Evolutionary conservation across 2,888 invertebrate genomes (phyloP), one percentile per base, ranked within the genome.

Genomic region (Rhamphomyia laevipes): DNA sequence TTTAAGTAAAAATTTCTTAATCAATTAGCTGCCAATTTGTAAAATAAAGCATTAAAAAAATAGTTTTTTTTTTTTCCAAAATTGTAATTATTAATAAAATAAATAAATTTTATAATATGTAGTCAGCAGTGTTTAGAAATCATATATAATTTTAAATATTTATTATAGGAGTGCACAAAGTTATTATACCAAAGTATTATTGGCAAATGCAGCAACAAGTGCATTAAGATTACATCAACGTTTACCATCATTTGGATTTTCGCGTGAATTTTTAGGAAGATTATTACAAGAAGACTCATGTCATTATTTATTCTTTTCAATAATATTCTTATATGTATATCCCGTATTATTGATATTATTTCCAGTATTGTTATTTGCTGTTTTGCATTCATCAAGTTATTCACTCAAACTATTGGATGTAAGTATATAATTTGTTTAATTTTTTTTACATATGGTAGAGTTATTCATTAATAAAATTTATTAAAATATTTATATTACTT

Each of bases 201-300:
- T 96, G 56, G 87, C 88, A 47, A 92, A 89, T 74, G 95, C 94
- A 13, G 96, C 96, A 6, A 91, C 91, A 5, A 95, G 92, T 60
- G 95, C 96, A 1, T 76, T 99, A 46, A 78, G 99, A 50, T 76
- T 99, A 57, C 96, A 97, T 72, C 96, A 99, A 70, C 78, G 97
- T 53, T 74, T 97, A 58, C 93, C 94, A 17, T 75, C 81, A 54
- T 85, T 94, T 59, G 77, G 84, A 50, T 74, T 96, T 49, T 86
- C 81, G 31, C 75, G 87, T 53, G 86, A 89, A 67, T 97, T 94
- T 71, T 71, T 96, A 52, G 77, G 81, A 9, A 73, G 78, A 46
- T 73, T 97, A 57, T 76, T 92, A 60, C 68, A 84, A 21, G 97
- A 99, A 70, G 91, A 91, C 72, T 93, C 94, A 60, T 94, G 91